A percentile compares a stretch with the other conserved stretches of the same genome.
Conservation (phyloP, 2,888 invertebrate genomes). For the Megaustenia siamemsis region DNA sequence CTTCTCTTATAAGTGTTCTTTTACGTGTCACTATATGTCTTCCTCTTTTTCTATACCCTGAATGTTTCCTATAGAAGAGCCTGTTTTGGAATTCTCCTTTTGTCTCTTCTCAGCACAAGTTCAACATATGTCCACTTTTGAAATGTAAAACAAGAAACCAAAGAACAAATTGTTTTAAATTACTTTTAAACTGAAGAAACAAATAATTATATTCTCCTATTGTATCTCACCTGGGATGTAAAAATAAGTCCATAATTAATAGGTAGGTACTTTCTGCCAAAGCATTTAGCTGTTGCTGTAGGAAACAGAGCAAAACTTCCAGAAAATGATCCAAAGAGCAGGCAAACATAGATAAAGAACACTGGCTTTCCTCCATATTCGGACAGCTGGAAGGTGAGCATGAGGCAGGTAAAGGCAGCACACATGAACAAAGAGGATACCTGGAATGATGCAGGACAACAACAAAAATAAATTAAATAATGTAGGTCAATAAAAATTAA, state of each 20-base stretch:
- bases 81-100: too few relatives aligned
- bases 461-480: too few relatives aligned
- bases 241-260: conserved; percentile 78
- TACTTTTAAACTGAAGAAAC: conserved; percentile 62
- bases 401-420: conserved; percentile 60
- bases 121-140: too few relatives aligned
- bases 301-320: conserved; percentile 79
- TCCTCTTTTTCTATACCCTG: too few relatives aligned
- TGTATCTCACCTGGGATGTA: conserved; percentile 68
- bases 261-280: conserved; percentile 76
- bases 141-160: too few relatives aligned
- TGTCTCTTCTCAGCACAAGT: too few relatives aligned
- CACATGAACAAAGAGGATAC: conserved; percentile 63
- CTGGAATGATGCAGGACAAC: conserved; percentile 74
- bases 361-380: conserved; percentile 67
- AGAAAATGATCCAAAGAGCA: conserved; percentile 77
- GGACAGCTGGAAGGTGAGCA: conserved; percentile 66
- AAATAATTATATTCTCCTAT: background rate
- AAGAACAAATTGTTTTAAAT: too few relatives aligned
- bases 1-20: too few relatives aligned
- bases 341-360: conserved; percentile 76
- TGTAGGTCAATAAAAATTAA: too few relatives aligned
- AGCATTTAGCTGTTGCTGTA: conserved; percentile 76
- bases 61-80: too few relatives aligned
- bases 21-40: too few relatives aligned